These are phyloP conservation scores for Epinotia bilunana DNA, from an alignment of 2,888 invertebrate species.

Conservation along the genomic window DNA sequence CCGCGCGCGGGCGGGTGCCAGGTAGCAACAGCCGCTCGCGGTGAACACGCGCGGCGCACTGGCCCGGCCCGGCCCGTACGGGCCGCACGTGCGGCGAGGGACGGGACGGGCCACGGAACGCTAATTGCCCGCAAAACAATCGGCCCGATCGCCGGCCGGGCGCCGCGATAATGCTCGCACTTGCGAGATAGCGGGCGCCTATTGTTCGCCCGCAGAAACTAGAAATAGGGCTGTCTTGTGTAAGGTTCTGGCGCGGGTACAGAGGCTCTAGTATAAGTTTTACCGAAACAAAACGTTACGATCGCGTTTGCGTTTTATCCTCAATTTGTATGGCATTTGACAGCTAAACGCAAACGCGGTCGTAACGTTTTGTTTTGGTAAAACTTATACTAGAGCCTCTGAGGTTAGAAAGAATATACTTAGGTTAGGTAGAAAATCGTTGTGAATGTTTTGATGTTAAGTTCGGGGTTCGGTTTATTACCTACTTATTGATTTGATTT, in stretches of 20 bases:
- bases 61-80: constrained; percentile 47
- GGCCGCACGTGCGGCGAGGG: constrained; percentile 54
- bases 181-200: constrained; percentile 60
- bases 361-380: too few relatives aligned
- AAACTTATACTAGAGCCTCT: too few relatives aligned
- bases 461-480: too few relatives aligned
- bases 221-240: constrained; percentile 18
- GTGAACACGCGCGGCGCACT: constrained; percentile 55
- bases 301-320: too few relatives aligned
- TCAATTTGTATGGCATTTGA: too few relatives aligned
- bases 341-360: too few relatives aligned
- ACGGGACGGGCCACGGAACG: constrained; percentile 57
- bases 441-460: too few relatives aligned
- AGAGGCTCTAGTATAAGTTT: too few relatives aligned
- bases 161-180: constrained; percentile 63
- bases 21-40: constrained; percentile 55
- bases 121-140: constrained; percentile 84
- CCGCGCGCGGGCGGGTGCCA: constrained; percentile 45
- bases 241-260: background rate
- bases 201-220: constrained; percentile 54
- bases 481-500: too few relatives aligned
- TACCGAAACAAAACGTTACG: too few relatives aligned
- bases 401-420: too few relatives aligned
- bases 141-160: constrained; percentile 66
- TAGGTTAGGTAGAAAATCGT: too few relatives aligned